A percentile compares a stretch with the other conserved stretches of the same genome.
phyloP scores from a whole-genome alignment of 2,888 invertebrate species.

The Calliphora vomitoria region DNA sequence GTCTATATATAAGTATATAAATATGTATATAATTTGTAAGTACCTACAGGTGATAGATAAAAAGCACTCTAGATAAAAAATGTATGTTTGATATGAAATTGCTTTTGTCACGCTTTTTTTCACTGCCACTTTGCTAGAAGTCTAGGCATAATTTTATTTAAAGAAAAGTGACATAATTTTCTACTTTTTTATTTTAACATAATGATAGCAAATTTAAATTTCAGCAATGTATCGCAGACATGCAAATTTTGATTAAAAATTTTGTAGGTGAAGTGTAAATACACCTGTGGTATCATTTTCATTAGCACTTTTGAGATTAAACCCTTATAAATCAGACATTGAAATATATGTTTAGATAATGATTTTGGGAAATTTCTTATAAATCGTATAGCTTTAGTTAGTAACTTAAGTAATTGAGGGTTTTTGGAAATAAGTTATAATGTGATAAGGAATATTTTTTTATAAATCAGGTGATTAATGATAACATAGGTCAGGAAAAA shows the following conservation, averaged over 20 bases:
- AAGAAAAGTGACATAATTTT: not conserved
- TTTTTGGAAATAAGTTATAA: not conserved
- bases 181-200: not conserved
- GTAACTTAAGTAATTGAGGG: not conserved
- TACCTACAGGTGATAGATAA: not conserved
- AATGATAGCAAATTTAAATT: too few species aligned
- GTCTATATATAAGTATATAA: not conserved
- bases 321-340: not conserved
- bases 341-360: too few species aligned
- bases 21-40: not conserved
- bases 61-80: constrained; percentile 3
- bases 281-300: not conserved
- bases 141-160: not conserved
- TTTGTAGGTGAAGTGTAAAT: not conserved
- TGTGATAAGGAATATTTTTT: not conserved
- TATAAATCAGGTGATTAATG: not conserved
- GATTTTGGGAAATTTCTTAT: too few species aligned
- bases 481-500: not conserved
- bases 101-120: not conserved
- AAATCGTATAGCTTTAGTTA: too few species aligned
- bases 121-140: not conserved
- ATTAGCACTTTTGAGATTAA: not conserved
- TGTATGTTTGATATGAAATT: constrained; percentile 4
- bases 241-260: not conserved
- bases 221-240: not conserved